Conservation (phyloP, 2,797 vertebrate species). For the Podargus strigoides region DNA sequence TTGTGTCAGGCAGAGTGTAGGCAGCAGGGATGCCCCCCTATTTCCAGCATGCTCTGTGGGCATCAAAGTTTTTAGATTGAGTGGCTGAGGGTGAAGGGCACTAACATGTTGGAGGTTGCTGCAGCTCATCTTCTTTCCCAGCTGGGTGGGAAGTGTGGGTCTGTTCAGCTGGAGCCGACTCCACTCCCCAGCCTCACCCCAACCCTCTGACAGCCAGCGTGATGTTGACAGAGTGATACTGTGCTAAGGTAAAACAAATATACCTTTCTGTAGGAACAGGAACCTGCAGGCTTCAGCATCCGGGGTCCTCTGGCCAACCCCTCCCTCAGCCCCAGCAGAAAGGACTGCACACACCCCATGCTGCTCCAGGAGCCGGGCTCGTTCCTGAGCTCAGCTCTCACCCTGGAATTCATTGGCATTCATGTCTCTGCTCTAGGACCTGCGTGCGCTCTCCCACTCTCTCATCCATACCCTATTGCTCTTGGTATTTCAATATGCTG, state of each 20-base stretch:
- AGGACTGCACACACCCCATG: neutral
- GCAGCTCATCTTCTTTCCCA: neutral
- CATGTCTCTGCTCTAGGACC: neutral
- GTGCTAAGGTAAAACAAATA: constrained; percentile 56
- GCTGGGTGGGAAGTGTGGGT: neutral
- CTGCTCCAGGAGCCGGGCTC: neutral
- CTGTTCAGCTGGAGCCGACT: neutral
- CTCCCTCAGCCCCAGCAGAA: neutral
- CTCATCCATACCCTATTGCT: neutral
- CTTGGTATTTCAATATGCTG: constrained; percentile 1
- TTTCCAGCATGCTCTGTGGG: neutral
- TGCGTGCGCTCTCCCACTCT: neutral
- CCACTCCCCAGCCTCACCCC: neutral
- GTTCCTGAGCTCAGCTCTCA: neutral
- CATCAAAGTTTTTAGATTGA: neutral
- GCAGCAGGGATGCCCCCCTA: neutral
- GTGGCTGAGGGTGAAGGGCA: neutral
- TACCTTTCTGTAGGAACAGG: constrained; percentile 41
- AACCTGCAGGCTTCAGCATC: constrained; percentile 44
- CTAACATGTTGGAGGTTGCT: neutral
- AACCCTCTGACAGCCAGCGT: neutral
- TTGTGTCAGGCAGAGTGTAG: neutral
- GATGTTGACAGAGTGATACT: constrained; percentile 58
- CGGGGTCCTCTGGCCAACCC: constrained; percentile 34
- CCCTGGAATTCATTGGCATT: neutral